phyloP scores from a whole-genome alignment of 2,888 invertebrate genomes.

The Lordiphosa fenestrarum region DNA sequence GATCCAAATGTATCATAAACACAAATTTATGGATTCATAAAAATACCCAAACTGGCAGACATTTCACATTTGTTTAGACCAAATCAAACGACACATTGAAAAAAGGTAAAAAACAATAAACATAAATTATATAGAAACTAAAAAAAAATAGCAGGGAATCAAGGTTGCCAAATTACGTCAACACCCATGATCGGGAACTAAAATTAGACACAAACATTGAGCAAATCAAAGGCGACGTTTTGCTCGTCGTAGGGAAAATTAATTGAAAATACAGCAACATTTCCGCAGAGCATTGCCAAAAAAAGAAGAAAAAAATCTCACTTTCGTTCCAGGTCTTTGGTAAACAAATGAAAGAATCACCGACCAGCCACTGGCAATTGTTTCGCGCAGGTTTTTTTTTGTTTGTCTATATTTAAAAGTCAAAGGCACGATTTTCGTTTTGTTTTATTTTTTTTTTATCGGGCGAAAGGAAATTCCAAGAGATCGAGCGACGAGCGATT shows the following conservation, averaged over 20 bases:
- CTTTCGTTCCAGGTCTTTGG: slow-evolving; percentile 46
- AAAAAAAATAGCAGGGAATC: slow-evolving; percentile 48
- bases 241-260: slow-evolving; percentile 46
- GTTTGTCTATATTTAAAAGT: slow-evolving; percentile 63
- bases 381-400: slow-evolving; percentile 35
- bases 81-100: slow-evolving; percentile 62
- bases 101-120: slow-evolving; percentile 70
- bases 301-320: slow-evolving; percentile 44
- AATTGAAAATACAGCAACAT: slow-evolving; percentile 50
- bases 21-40: slow-evolving; percentile 59
- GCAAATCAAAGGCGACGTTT: slow-evolving; percentile 69
- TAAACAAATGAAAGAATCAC: slow-evolving; percentile 26
- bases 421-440: slow-evolving; percentile 49
- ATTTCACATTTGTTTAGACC: slow-evolving; percentile 54
- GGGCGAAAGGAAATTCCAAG: slow-evolving; percentile 53
- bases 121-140: slow-evolving; percentile 52
- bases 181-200: slow-evolving; percentile 60
- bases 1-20: slow-evolving; percentile 44
- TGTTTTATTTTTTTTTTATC: slow-evolving; percentile 10
- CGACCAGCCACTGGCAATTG: slow-evolving; percentile 42
- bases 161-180: slow-evolving; percentile 72
- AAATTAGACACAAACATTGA: slow-evolving; percentile 48
- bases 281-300: slow-evolving; percentile 62
- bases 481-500: slow-evolving; percentile 26
- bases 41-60: slow-evolving; percentile 42